Conservation (phyloP, 1,140 invertebrate genomes). For the Sycophaga agraensis region DNA sequence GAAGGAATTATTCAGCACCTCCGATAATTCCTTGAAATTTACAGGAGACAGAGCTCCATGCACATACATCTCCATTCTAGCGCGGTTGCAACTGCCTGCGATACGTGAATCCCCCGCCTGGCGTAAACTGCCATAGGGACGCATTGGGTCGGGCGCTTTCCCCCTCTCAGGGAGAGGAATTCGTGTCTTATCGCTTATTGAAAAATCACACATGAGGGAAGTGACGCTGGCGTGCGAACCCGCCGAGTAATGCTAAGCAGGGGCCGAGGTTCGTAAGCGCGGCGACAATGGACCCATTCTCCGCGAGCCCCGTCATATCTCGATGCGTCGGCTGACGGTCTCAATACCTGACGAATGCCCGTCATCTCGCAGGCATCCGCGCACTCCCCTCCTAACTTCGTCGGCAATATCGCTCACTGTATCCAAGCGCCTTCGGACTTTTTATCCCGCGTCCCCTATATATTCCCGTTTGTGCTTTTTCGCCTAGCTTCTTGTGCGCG, state of each 20-base stretch:
- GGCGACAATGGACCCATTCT: not conserved
- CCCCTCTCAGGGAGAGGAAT: not conserved
- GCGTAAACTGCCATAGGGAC: too few relatives aligned
- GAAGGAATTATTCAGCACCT: not conserved
- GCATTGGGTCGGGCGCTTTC: too few relatives aligned
- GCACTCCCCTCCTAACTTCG: not conserved
- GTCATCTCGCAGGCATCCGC: slow-evolving; percentile 12
- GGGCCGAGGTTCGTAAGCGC: not conserved
- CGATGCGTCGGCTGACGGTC: slow-evolving; percentile 22
- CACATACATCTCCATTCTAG: not conserved
- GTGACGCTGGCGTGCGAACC: not conserved
- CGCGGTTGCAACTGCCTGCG: not conserved
- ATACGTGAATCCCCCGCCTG: not conserved
- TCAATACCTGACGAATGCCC: slow-evolving; percentile 30
- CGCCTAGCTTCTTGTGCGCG: not conserved
- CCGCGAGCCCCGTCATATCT: slow-evolving; percentile 16
- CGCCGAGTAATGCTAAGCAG: not conserved
- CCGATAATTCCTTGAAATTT: not conserved
- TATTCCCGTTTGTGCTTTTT: not conserved
- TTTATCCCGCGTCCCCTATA: not conserved
- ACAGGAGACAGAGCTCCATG: not conserved
- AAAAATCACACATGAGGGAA: slow-evolving; percentile 20
- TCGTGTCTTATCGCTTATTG: slow-evolving; percentile 11
- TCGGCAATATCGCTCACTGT: slow-evolving; percentile 1
- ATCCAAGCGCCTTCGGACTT: not conserved